Evolutionary conservation across 2,113 vertebrate genomes (phyloP).

Genomic region (Embiotoca jacksoni): DNA sequence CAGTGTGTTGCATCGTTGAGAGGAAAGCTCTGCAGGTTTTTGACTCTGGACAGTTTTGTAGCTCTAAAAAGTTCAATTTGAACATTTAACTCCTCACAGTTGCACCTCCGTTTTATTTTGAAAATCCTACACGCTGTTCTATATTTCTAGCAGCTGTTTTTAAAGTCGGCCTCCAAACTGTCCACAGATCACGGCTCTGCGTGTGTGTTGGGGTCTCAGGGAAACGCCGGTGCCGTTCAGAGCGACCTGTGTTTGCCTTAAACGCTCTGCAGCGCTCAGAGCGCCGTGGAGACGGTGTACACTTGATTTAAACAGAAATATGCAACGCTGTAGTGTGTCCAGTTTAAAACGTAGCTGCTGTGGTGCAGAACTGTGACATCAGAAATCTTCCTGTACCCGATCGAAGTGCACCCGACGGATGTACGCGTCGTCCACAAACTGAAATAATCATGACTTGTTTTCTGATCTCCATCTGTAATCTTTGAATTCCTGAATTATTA

Average conservation of each 20-base stretch:
- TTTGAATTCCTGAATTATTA: neutral
- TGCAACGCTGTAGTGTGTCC: slow-evolving; percentile 33
- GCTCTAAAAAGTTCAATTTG: neutral
- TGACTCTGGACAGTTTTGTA: slow-evolving; percentile 18
- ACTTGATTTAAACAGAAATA: slow-evolving; percentile 38
- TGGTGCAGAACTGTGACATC: neutral
- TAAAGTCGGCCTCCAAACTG: neutral
- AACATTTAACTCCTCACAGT: too few relatives aligned
- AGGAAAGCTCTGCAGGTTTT: neutral
- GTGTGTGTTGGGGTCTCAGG: slow-evolving; percentile 59
- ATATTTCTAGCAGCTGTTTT: too few relatives aligned
- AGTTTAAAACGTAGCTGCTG: neutral
- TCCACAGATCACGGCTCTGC: neutral
- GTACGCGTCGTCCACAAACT: slow-evolving; percentile 5
- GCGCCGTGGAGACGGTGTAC: slow-evolving; percentile 4
- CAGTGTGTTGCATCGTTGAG: too few relatives aligned
- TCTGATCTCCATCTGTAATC: slow-evolving; percentile 1
- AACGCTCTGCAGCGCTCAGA: slow-evolving; percentile 1
- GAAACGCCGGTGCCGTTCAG: slow-evolving; percentile 27
- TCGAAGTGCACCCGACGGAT: neutral
- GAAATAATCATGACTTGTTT: slow-evolving; percentile 25
- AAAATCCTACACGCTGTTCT: too few relatives aligned
- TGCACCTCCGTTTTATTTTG: too few relatives aligned
- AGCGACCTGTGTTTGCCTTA: slow-evolving; percentile 48
- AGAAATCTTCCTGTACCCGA: neutral